Evolutionary conservation across 1,140 invertebrate species (phyloP), one percentile per base, ranked within the genome.

Genomic region (Heliconius hermathena): DNA sequence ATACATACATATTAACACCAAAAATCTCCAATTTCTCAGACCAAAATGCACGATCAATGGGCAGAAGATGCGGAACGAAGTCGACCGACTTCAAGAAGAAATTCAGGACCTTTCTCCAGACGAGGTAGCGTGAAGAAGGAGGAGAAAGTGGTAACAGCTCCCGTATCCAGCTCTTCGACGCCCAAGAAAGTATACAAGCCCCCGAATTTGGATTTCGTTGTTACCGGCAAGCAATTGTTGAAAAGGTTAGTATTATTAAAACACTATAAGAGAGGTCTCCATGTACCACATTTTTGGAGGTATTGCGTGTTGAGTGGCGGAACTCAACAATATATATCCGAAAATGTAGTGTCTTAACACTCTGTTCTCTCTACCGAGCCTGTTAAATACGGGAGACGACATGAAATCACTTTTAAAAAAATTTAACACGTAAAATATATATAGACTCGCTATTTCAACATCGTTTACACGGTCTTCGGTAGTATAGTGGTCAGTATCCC

Each of bases 171-270:
- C 8, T 87, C 77, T 26, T 87, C 87, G 0, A 90, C 91, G 0
- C 91, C 90, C 0, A 91, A 91, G 79, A 89, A 85, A 52, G 73
- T 78, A 2, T 73, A 66, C 0, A 91, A 91, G 52, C 81, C 81
- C 8, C 84, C 84, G 26, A 87, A 87, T 26, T 80, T 89, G 11
- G 91, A 92, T 5, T 90, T 93, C 36, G 52, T 89, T 2, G 89
- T 93, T 0, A 92, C 91, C 13, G 91, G 91, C 3, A 91, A 87
- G 49, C 91, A 91, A 76, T 82, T 92, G 20, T 41, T 87, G 8
- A 91, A 88, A 72, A 91, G 85, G 90, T 92, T 79, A 74, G 54
- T 46, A 16, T 46, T 41, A 41, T 41, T 41, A 41, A 41, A 29
- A 29, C 29, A 29, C 29, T 29, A 3, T 29, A 29, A 2, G 29